A percentile compares a stretch with the other conserved stretches of the same genome.
phyloP scores from a whole-genome alignment of 2,797 vertebrate genomes.

The Diglossa cyanea region DNA sequence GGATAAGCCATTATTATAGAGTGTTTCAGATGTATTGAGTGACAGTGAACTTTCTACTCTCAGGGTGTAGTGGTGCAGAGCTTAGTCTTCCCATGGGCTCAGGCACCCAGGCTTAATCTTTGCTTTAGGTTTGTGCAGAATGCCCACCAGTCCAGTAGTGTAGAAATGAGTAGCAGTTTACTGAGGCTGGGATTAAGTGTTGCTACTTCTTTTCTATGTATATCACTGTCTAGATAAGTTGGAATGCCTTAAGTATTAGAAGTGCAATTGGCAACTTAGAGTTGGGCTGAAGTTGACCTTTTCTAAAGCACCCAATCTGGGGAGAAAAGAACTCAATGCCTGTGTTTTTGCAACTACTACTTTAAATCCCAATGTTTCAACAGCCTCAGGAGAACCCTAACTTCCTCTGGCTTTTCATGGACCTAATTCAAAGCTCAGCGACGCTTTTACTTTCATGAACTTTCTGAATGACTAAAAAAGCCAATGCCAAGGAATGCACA shows the following conservation, averaged over 20 bases:
- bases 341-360: background rate
- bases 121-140: background rate
- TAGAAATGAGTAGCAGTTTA: background rate
- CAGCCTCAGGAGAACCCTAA: background rate
- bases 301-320: background rate
- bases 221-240: background rate
- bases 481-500: background rate
- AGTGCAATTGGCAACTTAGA: background rate
- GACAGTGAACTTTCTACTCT: background rate
- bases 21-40: background rate
- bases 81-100: background rate
- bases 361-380: background rate
- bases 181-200: background rate
- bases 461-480: background rate
- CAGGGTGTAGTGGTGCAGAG: background rate
- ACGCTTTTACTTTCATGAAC: background rate
- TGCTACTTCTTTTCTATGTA: background rate
- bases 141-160: background rate
- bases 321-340: background rate
- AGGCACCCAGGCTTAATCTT: background rate
- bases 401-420: background rate
- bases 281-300: background rate
- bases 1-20: background rate
- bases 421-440: background rate
- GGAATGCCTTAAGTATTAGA: background rate